Percentiles rank a stretch among this genome's conserved stretches.
phyloP scores from a whole-genome alignment of 1,140 invertebrate genomes.

The Lasioglossum baleicum region DNA sequence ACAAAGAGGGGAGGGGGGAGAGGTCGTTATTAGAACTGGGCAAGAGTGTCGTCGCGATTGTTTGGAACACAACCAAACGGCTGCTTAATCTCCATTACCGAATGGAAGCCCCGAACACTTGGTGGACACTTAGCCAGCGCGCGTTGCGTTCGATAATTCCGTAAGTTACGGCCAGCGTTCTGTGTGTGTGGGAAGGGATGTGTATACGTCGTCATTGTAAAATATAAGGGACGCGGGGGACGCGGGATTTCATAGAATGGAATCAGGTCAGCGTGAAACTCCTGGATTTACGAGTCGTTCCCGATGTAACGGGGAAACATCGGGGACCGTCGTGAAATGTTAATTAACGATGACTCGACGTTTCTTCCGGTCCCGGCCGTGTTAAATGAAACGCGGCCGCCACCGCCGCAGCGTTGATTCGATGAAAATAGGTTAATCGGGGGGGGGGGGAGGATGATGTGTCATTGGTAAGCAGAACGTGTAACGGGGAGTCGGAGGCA shows the following conservation, averaged over 20 bases:
- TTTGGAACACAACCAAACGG: conserved; percentile 46
- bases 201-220: not conserved
- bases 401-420: not conserved
- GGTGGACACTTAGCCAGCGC: conserved; percentile 28
- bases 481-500: not conserved
- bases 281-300: conserved; percentile 4
- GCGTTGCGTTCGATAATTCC: conserved; percentile 29
- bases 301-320: not conserved
- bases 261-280: conserved; percentile 18
- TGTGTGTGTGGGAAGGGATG: conserved; percentile 3
- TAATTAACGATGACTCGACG: conserved; percentile 7
- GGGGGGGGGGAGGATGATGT: not conserved
- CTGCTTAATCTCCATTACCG: conserved; percentile 40
- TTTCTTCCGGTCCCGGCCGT: not conserved
- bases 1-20: not conserved
- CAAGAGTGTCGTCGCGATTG: conserved; percentile 15
- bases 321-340: not conserved
- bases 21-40: not conserved
- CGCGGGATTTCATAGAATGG: conserved; percentile 18
- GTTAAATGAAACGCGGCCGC: not conserved
- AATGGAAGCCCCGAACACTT: conserved; percentile 41
- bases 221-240: not conserved
- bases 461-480: not conserved
- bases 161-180: conserved; percentile 13
- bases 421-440: not conserved